Percentiles rank a stretch among this genome's conserved stretches.
Conservation (phyloP, 2,888 invertebrate genomes). For the Nephrotoma guestfalica region DNA sequence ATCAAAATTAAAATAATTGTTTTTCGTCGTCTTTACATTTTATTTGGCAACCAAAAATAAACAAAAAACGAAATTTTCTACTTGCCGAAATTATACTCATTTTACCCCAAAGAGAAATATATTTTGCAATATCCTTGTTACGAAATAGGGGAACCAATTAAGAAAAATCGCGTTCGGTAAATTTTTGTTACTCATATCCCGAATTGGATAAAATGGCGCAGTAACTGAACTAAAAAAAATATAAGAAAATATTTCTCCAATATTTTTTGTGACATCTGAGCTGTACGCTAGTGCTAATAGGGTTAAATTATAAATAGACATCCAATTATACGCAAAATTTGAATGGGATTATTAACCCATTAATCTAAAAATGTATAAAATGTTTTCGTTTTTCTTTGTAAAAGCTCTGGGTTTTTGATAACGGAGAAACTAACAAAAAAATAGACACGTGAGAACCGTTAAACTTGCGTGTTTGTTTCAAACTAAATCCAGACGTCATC, state of each 20-base stretch:
- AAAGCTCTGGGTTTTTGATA: neutral
- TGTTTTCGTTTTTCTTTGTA: no score
- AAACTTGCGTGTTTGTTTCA: neutral
- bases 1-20: neutral
- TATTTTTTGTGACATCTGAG: neutral
- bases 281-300: neutral
- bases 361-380: neutral
- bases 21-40: neutral
- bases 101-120: neutral
- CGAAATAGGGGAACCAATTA: neutral
- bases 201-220: neutral
- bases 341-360: neutral
- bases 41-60: neutral
- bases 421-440: neutral
- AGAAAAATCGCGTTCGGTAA: neutral
- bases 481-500: neutral
- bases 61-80: neutral
- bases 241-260: neutral
- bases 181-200: neutral
- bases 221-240: neutral
- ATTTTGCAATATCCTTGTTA: neutral
- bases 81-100: neutral
- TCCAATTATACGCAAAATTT: neutral
- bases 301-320: neutral
- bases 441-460: neutral